A percentile compares a stretch with the other conserved stretches of the same genome.
Evolutionary conservation across 2,888 invertebrate genomes (phyloP).

Genomic region (Mythimna ferrago): DNA sequence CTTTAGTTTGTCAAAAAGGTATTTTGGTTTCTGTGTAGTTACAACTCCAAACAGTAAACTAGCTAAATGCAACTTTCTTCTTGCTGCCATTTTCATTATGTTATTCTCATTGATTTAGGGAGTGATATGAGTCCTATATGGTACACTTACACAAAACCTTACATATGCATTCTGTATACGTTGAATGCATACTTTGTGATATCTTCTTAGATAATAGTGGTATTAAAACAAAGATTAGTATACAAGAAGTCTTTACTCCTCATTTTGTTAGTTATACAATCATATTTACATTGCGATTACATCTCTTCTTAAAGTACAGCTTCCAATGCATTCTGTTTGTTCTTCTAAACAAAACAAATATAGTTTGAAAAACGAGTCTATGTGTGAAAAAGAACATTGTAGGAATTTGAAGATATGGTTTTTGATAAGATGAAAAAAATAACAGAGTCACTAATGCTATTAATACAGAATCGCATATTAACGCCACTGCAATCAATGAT

Average conservation of each 20-base stretch:
- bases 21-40: too few species aligned
- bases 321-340: constrained; percentile 32
- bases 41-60: too few species aligned
- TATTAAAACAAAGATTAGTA: constrained; percentile 3
- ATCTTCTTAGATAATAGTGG: too few species aligned
- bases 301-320: constrained; percentile 19
- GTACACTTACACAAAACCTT: too few species aligned
- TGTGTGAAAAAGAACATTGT: constrained; percentile 25
- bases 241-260: neutral
- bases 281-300: constrained; percentile 1
- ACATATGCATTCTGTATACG: too few species aligned
- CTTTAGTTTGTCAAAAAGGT: too few species aligned
- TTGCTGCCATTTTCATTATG: too few species aligned
- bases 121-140: too few species aligned
- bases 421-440: neutral
- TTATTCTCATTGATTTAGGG: too few species aligned
- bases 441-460: constrained; percentile 17
- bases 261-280: constrained; percentile 4
- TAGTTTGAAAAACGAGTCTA: constrained; percentile 40
- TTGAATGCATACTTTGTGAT: neutral
- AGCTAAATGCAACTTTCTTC: too few species aligned
- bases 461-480: constrained; percentile 47
- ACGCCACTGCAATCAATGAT: constrained; percentile 42
- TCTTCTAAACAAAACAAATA: constrained; percentile 39
- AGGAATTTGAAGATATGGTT: neutral